phyloP scores from a whole-genome alignment of 2,797 vertebrate genomes.

The Sandelia bainsii region DNA sequence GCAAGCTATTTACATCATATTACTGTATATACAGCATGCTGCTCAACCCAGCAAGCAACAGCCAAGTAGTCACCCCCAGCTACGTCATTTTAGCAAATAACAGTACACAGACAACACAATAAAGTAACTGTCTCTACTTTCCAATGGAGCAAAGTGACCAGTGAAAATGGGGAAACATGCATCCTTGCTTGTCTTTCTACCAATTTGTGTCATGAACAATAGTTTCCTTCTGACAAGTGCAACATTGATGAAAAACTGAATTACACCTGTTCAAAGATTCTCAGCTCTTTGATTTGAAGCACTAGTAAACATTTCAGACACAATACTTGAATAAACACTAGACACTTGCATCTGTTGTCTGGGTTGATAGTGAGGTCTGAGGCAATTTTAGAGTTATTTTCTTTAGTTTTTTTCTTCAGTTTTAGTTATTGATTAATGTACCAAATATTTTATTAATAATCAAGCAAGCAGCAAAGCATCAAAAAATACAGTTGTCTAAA shows the following conservation, averaged over 20 bases:
- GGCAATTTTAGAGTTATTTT: constrained; percentile 33
- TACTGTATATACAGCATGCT: too few relatives aligned
- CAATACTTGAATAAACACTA: constrained; percentile 49
- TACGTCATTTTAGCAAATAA: neutral
- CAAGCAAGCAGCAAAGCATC: neutral
- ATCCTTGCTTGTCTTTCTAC: constrained; percentile 25
- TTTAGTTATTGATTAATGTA: constrained; percentile 40
- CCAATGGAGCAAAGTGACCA: constrained; percentile 1
- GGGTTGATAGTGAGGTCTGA: constrained; percentile 30
- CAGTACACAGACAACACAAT: neutral
- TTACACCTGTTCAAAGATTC: constrained; percentile 52
- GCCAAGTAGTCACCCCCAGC: too few relatives aligned
- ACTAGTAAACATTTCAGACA: constrained; percentile 47
- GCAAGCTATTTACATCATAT: too few relatives aligned
- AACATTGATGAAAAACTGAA: constrained; percentile 52
- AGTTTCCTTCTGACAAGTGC: constrained; percentile 28
- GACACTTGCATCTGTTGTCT: constrained; percentile 35
- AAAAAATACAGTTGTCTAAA: neutral
- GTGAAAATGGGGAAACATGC: constrained; percentile 12
- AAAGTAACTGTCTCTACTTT: constrained; percentile 4
- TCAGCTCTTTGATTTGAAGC: constrained; percentile 48
- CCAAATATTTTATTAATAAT: constrained; percentile 19
- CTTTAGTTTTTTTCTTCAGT: constrained; percentile 25
- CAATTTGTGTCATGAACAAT: constrained; percentile 45
- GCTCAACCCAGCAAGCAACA: too few relatives aligned